These are phyloP conservation scores for Platyrinchus mystaceus DNA, from an alignment of 2,797 vertebrate species.

Conservation along the genomic window DNA sequence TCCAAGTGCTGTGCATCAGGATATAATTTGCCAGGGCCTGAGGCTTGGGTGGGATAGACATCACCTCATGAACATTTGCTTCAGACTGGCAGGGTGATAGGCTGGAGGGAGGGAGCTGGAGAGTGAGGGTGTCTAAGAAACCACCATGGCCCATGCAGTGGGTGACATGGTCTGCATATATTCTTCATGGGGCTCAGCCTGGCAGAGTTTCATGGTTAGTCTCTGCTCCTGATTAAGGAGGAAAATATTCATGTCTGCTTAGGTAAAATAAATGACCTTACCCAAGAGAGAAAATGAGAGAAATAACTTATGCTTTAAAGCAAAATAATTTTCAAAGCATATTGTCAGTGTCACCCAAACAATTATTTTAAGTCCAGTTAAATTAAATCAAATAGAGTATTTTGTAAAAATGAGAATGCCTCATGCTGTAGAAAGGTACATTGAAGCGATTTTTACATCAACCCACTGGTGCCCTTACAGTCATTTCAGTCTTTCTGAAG, in stretches of 20 bases:
- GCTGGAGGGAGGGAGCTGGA: neutral
- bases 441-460: neutral
- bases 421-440: neutral
- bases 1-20: neutral
- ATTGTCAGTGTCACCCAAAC: neutral
- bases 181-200: neutral
- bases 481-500: neutral
- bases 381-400: neutral
- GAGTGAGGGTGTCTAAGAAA: neutral
- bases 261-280: neutral
- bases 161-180: neutral
- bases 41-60: too few relatives aligned
- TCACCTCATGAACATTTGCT: fast-evolving
- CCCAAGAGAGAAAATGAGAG: neutral
- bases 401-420: neutral
- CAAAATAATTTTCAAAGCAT: neutral
- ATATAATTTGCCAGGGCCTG: neutral
- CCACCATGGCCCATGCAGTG: neutral
- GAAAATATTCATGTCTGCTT: neutral
- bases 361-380: neutral
- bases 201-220: neutral
- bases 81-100: neutral
- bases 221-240: neutral
- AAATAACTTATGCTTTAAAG: neutral
- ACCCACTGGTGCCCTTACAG: neutral